These are phyloP conservation scores for Cephus runcator DNA, from an alignment of 2,888 invertebrate species.

Conservation along the genomic window DNA sequence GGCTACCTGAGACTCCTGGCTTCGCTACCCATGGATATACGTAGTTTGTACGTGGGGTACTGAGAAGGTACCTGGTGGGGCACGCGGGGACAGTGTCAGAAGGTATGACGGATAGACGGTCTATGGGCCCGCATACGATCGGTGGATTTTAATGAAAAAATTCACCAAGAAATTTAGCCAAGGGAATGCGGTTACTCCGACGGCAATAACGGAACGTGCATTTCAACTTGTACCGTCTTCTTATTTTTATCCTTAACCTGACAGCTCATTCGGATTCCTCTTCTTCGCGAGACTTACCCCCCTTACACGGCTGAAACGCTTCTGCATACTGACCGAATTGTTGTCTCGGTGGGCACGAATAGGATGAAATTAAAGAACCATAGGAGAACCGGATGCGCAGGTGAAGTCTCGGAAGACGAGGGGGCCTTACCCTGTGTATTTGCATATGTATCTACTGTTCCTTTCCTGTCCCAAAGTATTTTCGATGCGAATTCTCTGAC, in stretches of 20 bases:
- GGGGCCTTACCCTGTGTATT: conserved; percentile 34
- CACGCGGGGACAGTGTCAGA: not conserved
- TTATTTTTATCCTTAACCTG: not conserved
- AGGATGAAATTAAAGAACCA: conserved; percentile 40
- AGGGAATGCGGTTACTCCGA: not conserved
- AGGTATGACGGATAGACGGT: conserved; percentile 20
- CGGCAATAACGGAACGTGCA: not conserved
- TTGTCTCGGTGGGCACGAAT: not conserved
- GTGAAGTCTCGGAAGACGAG: conserved; percentile 44
- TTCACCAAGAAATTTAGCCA: not conserved
- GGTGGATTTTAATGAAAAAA: conserved; percentile 22
- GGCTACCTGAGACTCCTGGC: not conserved
- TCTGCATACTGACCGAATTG: not conserved
- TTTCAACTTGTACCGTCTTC: not conserved
- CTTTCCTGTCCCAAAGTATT: conserved; percentile 13
- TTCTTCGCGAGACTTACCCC: not conserved
- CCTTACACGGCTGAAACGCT: too few species aligned
- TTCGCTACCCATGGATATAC: not conserved
- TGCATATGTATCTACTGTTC: conserved; percentile 51
- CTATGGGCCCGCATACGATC: conserved; percentile 33
- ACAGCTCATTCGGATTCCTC: not conserved
- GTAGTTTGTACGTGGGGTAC: not conserved
- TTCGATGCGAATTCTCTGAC: not conserved
- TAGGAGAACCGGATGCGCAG: conserved; percentile 61
- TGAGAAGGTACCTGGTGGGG: not conserved